Conservation (phyloP, 2,797 vertebrate genomes). For the Botia kubotai region DNA sequence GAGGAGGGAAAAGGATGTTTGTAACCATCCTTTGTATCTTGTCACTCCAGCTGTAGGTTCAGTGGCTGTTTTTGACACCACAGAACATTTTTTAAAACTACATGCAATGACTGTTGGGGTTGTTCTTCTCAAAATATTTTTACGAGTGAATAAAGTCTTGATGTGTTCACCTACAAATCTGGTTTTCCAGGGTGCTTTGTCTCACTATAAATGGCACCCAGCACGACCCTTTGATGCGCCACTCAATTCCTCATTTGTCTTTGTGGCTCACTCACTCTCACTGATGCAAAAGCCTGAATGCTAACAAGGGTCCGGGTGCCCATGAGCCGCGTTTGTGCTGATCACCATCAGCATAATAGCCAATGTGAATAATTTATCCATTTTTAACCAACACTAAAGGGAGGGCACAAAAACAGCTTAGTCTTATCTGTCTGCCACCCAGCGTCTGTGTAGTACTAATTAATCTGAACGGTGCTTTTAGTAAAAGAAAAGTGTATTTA, state of each 20-base stretch:
- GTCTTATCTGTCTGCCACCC: conserved; percentile 15
- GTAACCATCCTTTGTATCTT: conserved; percentile 31
- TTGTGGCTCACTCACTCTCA: conserved; percentile 53
- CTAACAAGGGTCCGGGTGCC: conserved; percentile 52
- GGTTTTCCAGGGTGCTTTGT: conserved; percentile 56
- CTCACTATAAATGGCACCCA: conserved; percentile 57
- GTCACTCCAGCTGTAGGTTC: neutral
- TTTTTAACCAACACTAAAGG: conserved; percentile 43
- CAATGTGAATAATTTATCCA: conserved; percentile 58
- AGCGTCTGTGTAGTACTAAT: conserved; percentile 18
- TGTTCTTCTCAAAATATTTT: conserved; percentile 56
- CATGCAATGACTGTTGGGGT: neutral
- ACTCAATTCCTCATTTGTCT: conserved; percentile 59
- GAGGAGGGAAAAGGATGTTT: conserved; percentile 40
- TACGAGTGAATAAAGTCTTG: conserved; percentile 52
- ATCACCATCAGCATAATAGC: conserved; percentile 52
- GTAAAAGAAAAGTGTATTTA: conserved; percentile 2
- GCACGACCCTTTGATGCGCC: conserved; percentile 59
- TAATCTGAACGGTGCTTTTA: conserved; percentile 36
- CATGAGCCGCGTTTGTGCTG: conserved; percentile 46
- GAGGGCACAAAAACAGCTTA: conserved; percentile 45
- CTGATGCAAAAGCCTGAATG: conserved; percentile 53
- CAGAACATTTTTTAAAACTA: neutral
- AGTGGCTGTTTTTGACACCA: neutral
- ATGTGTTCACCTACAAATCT: conserved; percentile 45